Evolutionary conservation across 2,888 invertebrate genomes (phyloP).

Genomic region (Acrocyrtus sp.): DNA sequence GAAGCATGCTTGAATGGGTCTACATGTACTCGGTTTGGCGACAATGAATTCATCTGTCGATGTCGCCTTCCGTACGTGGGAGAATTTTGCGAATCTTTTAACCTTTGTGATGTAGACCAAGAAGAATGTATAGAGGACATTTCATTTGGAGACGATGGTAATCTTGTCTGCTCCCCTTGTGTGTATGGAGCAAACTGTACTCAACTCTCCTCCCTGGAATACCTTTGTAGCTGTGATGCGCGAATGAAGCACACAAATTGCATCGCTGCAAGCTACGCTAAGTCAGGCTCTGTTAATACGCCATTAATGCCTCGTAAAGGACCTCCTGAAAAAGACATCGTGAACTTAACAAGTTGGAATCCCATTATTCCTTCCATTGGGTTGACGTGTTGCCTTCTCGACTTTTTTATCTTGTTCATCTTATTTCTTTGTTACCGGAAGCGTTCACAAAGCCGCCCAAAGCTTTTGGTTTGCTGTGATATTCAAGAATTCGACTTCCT

Average conservation of each 20-base stretch:
- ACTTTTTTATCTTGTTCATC: slow-evolving; percentile 27
- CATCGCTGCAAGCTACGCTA: not conserved
- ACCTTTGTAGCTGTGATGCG: slow-evolving; percentile 22
- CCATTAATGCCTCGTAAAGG: not conserved
- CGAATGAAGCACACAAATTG: slow-evolving; percentile 30
- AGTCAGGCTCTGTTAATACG: not conserved
- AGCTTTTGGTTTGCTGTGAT: slow-evolving; percentile 34
- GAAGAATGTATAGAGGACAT: slow-evolving; percentile 48
- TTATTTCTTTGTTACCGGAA: slow-evolving; percentile 11
- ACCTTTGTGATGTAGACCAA: slow-evolving; percentile 42
- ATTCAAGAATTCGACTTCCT: slow-evolving; percentile 23
- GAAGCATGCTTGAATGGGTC: slow-evolving; percentile 36
- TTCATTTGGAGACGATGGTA: not conserved
- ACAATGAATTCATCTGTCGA: slow-evolving; percentile 40
- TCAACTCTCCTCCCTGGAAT: slow-evolving; percentile 9
- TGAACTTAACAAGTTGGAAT: slow-evolving; percentile 4
- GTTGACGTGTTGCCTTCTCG: slow-evolving; percentile 11
- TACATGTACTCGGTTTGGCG: slow-evolving; percentile 25
- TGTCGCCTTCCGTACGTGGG: slow-evolving; percentile 42
- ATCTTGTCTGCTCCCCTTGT: slow-evolving; percentile 39
- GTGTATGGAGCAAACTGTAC: slow-evolving; percentile 22
- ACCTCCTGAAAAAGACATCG: not conserved
- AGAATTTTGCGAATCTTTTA: slow-evolving; percentile 37
- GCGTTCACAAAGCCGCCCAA: slow-evolving; percentile 1
- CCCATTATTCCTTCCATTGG: slow-evolving; percentile 42